Percentiles rank a stretch among this genome's conserved stretches.
phyloP scores from a whole-genome alignment of 2,113 vertebrate genomes.

The Aptenodytes patagonicus region DNA sequence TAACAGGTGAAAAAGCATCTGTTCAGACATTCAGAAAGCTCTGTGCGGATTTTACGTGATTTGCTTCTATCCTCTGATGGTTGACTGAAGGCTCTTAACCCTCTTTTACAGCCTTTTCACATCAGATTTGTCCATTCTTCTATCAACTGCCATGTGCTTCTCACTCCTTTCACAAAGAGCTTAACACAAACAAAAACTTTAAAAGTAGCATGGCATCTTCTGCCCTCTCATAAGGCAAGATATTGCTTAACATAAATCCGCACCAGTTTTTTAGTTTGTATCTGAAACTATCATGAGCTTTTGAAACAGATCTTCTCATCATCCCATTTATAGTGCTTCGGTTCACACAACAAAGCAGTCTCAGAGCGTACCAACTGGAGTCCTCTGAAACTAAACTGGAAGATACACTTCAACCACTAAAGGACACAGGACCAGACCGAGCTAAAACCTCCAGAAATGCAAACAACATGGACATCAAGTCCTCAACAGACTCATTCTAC shows the following conservation, averaged over 20 bases:
- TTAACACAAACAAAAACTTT: not conserved
- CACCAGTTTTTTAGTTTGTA: not conserved
- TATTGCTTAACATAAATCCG: not conserved
- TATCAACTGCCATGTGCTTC: not conserved
- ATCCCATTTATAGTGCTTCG: accelerated
- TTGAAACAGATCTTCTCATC: not conserved
- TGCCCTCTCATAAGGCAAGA: not conserved
- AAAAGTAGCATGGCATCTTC: accelerated
- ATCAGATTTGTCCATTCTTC: not conserved
- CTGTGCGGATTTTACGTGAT: accelerated
- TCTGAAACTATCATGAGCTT: not conserved
- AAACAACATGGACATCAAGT: no score
- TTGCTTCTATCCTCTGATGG: not conserved
- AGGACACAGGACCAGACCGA: accelerated
- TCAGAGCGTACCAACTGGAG: not conserved
- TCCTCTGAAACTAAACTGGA: not conserved
- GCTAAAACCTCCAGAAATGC: not conserved
- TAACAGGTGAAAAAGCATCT: not conserved
- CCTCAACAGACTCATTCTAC: not conserved
- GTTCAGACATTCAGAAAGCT: not conserved
- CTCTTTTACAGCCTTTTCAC: not conserved
- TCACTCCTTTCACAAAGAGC: not conserved
- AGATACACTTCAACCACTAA: not conserved
- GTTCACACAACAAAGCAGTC: not conserved
- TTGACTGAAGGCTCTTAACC: not conserved